Conservation (phyloP, 2,888 invertebrate genomes). For the Marronus borbonicus region DNA sequence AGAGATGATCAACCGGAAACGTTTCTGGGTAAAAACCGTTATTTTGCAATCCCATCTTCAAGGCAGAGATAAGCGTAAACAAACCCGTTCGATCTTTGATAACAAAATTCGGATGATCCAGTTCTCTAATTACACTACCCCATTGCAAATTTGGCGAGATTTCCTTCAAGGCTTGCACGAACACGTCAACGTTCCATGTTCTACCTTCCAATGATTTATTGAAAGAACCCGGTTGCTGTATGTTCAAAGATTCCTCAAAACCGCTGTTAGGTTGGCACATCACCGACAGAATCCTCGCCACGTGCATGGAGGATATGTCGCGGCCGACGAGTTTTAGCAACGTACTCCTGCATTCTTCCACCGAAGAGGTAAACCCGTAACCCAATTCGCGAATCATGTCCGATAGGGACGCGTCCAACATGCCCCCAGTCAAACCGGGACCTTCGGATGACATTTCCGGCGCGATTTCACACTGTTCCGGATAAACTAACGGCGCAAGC, state of each 20-base stretch:
- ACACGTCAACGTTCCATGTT: slow-evolving; percentile 94
- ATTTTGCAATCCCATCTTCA: slow-evolving; percentile 86
- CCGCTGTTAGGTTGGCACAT: slow-evolving; percentile 90
- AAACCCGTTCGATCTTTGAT: slow-evolving; percentile 91
- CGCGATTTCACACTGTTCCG: slow-evolving; percentile 81
- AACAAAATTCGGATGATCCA: slow-evolving; percentile 93
- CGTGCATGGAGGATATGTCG: slow-evolving; percentile 87
- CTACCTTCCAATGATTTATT: slow-evolving; percentile 67
- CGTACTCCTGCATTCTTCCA: slow-evolving; percentile 91
- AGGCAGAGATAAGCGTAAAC: slow-evolving; percentile 85
- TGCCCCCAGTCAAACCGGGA: slow-evolving; percentile 75
- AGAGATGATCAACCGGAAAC: slow-evolving; percentile 92
- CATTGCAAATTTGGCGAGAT: slow-evolving; percentile 89
- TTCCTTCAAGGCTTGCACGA: slow-evolving; percentile 93
- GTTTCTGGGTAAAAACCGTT: slow-evolving; percentile 80
- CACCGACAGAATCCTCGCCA: slow-evolving; percentile 88
- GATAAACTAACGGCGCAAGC: slow-evolving; percentile 89
- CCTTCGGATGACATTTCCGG: slow-evolving; percentile 78
- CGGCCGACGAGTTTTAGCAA: slow-evolving; percentile 86
- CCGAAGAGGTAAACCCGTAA: slow-evolving; percentile 87
- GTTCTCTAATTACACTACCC: slow-evolving; percentile 92
- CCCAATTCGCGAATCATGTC: slow-evolving; percentile 95
- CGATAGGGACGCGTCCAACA: slow-evolving; percentile 84
- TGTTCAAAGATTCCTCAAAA: slow-evolving; percentile 75
- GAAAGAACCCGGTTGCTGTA: slow-evolving; percentile 79